A percentile compares a stretch with the other conserved stretches of the same genome.
phyloP scores from a whole-genome alignment of 2,113 vertebrate species.

The Mungos mungo region DNA sequence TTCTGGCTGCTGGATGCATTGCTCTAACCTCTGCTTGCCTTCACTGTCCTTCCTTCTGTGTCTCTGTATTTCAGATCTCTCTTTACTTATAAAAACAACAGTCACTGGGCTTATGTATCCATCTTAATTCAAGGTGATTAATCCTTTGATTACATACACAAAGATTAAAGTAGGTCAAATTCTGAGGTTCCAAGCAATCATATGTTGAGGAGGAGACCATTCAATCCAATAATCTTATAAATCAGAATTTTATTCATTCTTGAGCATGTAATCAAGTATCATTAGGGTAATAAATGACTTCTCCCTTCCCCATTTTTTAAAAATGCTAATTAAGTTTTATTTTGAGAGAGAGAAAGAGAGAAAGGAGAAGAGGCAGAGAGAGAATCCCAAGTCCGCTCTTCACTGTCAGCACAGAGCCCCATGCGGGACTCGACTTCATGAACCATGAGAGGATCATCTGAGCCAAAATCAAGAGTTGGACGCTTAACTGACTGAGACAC shows the following conservation, averaged over 20 bases:
- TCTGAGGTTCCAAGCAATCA: background rate
- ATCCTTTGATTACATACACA: background rate
- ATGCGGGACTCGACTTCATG: too few species aligned
- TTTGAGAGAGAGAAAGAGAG: too few species aligned
- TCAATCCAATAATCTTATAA: background rate
- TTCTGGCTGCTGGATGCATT: background rate
- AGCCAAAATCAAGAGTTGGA: too few species aligned
- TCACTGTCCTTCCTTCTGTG: background rate
- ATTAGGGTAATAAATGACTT: background rate
- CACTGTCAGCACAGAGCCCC: too few species aligned
- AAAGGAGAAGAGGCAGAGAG: too few species aligned
- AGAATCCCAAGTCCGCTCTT: too few species aligned
- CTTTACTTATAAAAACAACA: background rate
- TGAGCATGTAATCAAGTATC: background rate
- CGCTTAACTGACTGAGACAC: too few species aligned
- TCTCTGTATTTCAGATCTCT: background rate
- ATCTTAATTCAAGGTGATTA: background rate
- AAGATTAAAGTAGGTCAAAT: background rate
- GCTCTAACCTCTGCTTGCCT: background rate
- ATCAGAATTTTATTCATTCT: background rate
- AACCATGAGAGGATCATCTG: too few species aligned
- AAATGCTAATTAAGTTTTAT: too few species aligned
- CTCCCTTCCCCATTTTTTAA: background rate
- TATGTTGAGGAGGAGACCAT: background rate
- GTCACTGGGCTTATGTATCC: background rate